Conservation (phyloP, 2,113 vertebrate genomes). For the Myodes glareolus region DNA sequence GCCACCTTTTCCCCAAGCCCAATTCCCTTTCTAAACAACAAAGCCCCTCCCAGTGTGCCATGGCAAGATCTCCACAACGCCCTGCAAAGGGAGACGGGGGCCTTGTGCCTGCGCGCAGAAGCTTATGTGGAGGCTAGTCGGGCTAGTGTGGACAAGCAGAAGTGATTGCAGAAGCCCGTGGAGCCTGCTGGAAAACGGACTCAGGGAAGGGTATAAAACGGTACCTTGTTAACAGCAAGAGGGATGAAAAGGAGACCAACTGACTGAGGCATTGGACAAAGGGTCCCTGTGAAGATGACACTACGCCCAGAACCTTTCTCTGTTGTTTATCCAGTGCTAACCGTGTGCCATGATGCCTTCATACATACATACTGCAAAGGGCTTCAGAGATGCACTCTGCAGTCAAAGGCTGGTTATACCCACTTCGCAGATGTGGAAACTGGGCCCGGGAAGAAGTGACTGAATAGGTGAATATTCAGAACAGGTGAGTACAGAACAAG, state of each 20-base stretch:
- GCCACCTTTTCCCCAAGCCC: neutral
- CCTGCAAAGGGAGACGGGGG: neutral
- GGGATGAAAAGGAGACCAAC: neutral
- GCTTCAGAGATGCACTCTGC: neutral
- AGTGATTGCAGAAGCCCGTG: neutral
- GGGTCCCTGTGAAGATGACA: neutral
- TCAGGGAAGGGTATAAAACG: neutral
- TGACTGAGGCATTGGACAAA: neutral
- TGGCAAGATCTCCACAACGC: neutral
- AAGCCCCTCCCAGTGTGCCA: neutral
- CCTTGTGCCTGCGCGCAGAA: neutral
- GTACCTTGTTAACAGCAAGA: neutral
- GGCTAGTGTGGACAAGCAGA: neutral
- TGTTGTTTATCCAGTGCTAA: neutral
- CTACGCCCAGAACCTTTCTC: neutral
- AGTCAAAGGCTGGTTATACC: neutral
- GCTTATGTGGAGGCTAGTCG: neutral
- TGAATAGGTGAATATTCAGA: too few species aligned
- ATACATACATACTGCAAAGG: neutral
- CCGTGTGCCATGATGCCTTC: neutral
- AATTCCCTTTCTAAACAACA: neutral
- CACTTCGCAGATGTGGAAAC: neutral
- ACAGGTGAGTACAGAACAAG: neutral
- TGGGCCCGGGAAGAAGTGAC: neutral
- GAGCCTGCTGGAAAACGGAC: neutral